Evolutionary conservation across 1,140 invertebrate genomes (phyloP).

Genomic region (Drosophila santomea): DNA sequence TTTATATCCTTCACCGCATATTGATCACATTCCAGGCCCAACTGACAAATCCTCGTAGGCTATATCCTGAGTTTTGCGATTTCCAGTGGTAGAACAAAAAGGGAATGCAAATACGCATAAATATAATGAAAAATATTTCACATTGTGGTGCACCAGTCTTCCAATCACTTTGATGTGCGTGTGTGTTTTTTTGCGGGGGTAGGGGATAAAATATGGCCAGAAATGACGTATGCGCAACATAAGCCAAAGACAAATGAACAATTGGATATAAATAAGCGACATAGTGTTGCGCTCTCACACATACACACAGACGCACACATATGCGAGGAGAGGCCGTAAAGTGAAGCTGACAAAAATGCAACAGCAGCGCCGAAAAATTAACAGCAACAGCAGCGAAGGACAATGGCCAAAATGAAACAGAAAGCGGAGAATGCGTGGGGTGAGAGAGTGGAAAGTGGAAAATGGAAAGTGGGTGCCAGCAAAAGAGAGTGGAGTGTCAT

Average conservation of each 20-base stretch:
- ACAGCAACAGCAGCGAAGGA: conserved; percentile 63
- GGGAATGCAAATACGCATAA: conserved; percentile 68
- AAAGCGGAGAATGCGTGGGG: conserved; percentile 14
- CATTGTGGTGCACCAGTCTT: conserved; percentile 65
- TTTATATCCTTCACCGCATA: conserved; percentile 12
- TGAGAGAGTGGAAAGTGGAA: too few species aligned
- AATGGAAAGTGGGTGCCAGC: background rate
- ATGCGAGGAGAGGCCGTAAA: conserved; percentile 13
- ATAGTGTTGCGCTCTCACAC: conserved; percentile 26
- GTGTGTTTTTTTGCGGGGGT: conserved; percentile 29
- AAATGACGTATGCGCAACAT: conserved; percentile 83
- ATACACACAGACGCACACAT: conserved; percentile 19
- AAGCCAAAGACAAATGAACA: conserved; percentile 83
- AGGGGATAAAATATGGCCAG: conserved; percentile 74
- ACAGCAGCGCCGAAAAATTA: conserved; percentile 76
- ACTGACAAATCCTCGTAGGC: conserved; percentile 44
- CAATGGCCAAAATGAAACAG: conserved; percentile 56
- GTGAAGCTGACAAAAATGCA: conserved; percentile 67
- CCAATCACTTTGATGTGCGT: conserved; percentile 32
- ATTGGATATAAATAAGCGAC: conserved; percentile 82
- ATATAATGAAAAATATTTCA: conserved; percentile 75
- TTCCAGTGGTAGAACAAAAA: conserved; percentile 43
- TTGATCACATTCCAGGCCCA: conserved; percentile 42
- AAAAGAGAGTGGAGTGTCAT: conserved; percentile 52
- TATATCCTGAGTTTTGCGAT: conserved; percentile 46